Conservation (phyloP, 92 coral and sea anemone species). For the Pocillopora meandrina region DNA sequence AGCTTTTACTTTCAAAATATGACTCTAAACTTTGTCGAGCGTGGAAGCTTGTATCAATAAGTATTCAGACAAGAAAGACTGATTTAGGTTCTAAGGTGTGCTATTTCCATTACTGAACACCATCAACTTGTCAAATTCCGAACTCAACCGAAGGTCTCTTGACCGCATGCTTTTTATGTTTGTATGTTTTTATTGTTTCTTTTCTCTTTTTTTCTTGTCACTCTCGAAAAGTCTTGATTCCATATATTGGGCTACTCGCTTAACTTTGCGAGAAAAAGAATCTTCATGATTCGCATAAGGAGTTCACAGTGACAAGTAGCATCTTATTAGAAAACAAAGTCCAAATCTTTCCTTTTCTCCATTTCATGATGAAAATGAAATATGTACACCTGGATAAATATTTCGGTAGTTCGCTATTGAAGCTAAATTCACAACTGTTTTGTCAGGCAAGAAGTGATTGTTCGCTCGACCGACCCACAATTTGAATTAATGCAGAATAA, state of each 20-base stretch:
- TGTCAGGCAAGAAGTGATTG: not conserved
- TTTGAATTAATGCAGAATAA: not conserved
- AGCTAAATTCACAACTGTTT: not conserved
- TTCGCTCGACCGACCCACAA: not conserved
- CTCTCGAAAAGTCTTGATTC: not conserved
- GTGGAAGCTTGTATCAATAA: no score
- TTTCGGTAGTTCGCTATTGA: conserved; percentile 17
- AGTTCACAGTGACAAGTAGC: not conserved
- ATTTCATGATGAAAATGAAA: conserved; percentile 5
- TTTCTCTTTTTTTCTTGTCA: not conserved
- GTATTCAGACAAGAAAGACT: no score
- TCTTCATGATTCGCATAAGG: not conserved
- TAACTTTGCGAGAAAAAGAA: no score
- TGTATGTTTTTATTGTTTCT: not conserved
- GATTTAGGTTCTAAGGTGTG: no score
- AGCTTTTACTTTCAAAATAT: no score
- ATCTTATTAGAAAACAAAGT: not conserved
- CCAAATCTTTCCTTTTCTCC: not conserved
- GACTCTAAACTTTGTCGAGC: no score
- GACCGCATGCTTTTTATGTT: no score
- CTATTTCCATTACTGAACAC: no score
- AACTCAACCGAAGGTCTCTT: no score
- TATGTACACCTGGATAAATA: conserved; percentile 23
- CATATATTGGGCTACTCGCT: no score
- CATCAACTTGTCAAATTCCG: no score